Percentiles rank a stretch among this genome's conserved stretches.
These are phyloP conservation scores for Spicauda simplicius DNA, from an alignment of 2,888 invertebrate species.

Conservation along the genomic window DNA sequence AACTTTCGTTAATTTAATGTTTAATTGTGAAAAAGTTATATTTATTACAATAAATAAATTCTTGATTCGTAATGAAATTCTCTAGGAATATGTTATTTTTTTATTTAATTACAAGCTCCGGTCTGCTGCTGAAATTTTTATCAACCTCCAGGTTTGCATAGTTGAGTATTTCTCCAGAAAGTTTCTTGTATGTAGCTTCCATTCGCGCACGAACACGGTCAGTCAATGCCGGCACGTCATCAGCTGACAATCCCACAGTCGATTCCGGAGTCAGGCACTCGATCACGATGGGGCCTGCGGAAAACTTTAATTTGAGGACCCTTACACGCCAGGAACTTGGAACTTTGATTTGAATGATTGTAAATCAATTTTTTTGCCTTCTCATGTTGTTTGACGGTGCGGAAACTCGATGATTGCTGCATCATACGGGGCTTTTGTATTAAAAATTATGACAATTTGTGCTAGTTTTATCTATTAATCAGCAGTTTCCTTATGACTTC, in stretches of 20 bases:
- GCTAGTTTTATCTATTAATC: too few species aligned
- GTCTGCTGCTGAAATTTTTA: not conserved
- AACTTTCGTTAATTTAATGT: too few species aligned
- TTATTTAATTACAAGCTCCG: not conserved
- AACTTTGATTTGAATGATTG: not conserved
- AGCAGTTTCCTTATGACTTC: too few species aligned
- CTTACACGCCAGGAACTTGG: not conserved
- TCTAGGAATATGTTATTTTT: too few species aligned
- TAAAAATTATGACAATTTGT: too few species aligned
- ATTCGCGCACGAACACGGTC: constrained; percentile 69
- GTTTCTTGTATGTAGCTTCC: constrained; percentile 69
- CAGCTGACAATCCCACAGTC: constrained; percentile 69
- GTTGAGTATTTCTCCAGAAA: constrained; percentile 70
- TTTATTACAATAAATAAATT: too few species aligned
- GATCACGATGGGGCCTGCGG: constrained; percentile 78
- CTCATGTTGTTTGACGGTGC: not conserved
- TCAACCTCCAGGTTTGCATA: not conserved
- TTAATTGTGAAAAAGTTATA: too few species aligned
- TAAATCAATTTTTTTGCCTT: not conserved
- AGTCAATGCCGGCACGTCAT: constrained; percentile 76
- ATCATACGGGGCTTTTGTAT: too few species aligned
- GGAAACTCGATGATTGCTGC: too few species aligned
- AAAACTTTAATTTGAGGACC: not conserved
- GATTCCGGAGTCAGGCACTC: constrained; percentile 78
- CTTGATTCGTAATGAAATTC: too few species aligned